Percentiles rank a stretch among this genome's conserved stretches.
phyloP scores from a whole-genome alignment of 2,888 invertebrate species.

The Rhorus exstirpatorius region DNA sequence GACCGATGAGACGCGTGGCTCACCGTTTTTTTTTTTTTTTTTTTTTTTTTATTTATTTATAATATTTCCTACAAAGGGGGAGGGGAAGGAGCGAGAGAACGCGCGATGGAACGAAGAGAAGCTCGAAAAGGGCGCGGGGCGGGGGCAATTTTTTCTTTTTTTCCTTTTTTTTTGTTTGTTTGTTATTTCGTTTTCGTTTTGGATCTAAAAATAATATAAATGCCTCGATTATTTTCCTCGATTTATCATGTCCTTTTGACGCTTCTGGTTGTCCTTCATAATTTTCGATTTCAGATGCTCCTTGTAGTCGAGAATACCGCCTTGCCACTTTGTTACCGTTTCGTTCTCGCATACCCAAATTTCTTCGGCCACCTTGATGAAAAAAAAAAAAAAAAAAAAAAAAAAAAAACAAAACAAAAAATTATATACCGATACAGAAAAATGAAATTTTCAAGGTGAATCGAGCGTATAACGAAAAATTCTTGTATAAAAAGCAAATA shows the following conservation, averaged over 20 bases:
- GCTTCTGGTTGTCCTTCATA: conserved; percentile 89
- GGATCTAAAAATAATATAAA: conserved; percentile 64
- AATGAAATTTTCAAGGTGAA: too few species aligned
- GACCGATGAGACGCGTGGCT: conserved; percentile 39
- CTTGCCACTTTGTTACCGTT: conserved; percentile 98
- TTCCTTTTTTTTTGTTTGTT: conserved; percentile 27
- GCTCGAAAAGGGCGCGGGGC: conserved; percentile 18
- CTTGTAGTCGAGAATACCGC: conserved; percentile 98
- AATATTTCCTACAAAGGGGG: conserved; percentile 73
- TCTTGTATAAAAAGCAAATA: conserved; percentile 5
- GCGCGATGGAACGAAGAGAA: conserved; percentile 70
- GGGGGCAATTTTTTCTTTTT: conserved; percentile 1
- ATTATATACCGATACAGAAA: too few species aligned
- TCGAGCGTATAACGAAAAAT: neutral
- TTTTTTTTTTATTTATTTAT: too few species aligned
- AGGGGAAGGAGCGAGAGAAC: conserved; percentile 72
- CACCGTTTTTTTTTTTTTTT: too few species aligned
- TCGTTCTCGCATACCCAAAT: conserved; percentile 99
- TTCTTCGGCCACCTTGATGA: conserved; percentile 96
- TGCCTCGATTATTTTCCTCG: conserved; percentile 79
- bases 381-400: conserved; percentile 33
- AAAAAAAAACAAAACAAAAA: too few species aligned
- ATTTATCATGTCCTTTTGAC: conserved; percentile 81
- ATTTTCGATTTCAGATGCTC: conserved; percentile 96
- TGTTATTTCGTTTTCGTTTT: too few species aligned